Evolutionary conservation across 2,113 vertebrate genomes (phyloP).

Genomic region (Lethenteron reissneri): DNA sequence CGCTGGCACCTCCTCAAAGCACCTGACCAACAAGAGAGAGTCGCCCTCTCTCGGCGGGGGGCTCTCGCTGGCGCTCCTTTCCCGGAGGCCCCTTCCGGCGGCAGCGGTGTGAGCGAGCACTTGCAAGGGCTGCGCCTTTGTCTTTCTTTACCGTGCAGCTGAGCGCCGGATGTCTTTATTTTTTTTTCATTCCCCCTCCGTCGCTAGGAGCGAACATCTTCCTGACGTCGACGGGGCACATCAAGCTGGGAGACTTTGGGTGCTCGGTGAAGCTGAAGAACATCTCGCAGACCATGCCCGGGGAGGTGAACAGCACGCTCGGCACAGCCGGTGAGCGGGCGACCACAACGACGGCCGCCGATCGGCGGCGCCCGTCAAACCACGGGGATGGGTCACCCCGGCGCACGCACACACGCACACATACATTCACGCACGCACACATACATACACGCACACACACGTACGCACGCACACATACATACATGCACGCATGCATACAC

Average conservation of each 20-base stretch:
- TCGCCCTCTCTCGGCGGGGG: too few relatives aligned
- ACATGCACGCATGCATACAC: neutral
- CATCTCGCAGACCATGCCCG: slow-evolving; percentile 95
- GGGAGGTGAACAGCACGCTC: slow-evolving; percentile 90
- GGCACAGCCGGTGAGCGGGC: slow-evolving; percentile 63
- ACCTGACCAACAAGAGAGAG: too few relatives aligned
- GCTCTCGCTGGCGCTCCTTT: too few relatives aligned
- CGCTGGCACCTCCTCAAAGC: too few relatives aligned
- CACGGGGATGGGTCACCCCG: neutral
- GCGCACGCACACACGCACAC: neutral
- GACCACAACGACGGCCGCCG: neutral
- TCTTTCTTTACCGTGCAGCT: too few relatives aligned
- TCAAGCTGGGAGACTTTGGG: slow-evolving; percentile 91
- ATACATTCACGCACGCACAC: neutral
- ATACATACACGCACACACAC: neutral
- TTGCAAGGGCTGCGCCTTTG: too few relatives aligned
- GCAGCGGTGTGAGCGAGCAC: too few relatives aligned
- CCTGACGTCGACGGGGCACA: slow-evolving; percentile 76
- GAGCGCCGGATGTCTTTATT: neutral
- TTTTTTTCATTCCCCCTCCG: slow-evolving; percentile 10
- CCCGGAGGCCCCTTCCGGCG: too few relatives aligned
- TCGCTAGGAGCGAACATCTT: slow-evolving; percentile 81
- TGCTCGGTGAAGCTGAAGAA: slow-evolving; percentile 95
- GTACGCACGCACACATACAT: neutral
- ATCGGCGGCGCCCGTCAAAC: too few relatives aligned